These are phyloP conservation scores for Aplochiton taeniatus DNA, from an alignment of 2,797 vertebrate genomes.

Conservation along the genomic window DNA sequence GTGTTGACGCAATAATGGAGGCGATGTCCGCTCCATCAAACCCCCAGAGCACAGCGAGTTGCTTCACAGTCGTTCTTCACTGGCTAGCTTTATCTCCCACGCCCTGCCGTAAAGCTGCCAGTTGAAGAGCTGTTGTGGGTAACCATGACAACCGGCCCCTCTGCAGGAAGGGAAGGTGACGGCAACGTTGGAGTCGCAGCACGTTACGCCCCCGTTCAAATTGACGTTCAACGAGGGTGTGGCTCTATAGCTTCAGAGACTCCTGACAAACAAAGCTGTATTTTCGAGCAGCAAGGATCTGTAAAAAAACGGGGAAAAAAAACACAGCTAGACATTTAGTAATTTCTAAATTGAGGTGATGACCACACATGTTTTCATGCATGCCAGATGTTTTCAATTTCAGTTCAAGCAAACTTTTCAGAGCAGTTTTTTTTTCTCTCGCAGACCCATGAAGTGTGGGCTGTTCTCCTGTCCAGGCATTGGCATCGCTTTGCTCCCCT, in stretches of 20 bases:
- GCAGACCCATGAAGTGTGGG: background rate
- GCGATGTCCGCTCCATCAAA: too few species aligned
- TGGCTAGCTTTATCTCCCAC: constrained; percentile 86
- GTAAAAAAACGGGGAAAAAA: too few species aligned
- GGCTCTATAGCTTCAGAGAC: constrained; percentile 7
- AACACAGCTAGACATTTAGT: too few species aligned
- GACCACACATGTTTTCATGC: too few species aligned
- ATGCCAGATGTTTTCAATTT: too few species aligned
- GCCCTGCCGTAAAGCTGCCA: constrained; percentile 82
- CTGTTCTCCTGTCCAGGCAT: constrained; percentile 16
- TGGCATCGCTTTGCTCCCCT: constrained; percentile 18
- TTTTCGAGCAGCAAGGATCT: too few species aligned
- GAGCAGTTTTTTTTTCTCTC: background rate
- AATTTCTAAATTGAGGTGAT: too few species aligned
- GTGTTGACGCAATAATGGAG: constrained; percentile 9
- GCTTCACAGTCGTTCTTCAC: constrained; percentile 88
- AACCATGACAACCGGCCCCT: constrained; percentile 77
- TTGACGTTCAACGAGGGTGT: constrained; percentile 14
- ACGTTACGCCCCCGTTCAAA: constrained; percentile 2
- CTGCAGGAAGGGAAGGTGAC: constrained; percentile 25
- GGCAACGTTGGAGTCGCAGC: constrained; percentile 20
- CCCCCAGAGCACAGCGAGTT: constrained; percentile 63
- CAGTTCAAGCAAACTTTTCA: too few species aligned
- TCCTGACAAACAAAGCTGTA: background rate
- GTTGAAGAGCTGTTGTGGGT: constrained; percentile 90